Evolutionary conservation across 2,113 vertebrate genomes (phyloP).

Genomic region (Muntiacus reevesi): DNA sequence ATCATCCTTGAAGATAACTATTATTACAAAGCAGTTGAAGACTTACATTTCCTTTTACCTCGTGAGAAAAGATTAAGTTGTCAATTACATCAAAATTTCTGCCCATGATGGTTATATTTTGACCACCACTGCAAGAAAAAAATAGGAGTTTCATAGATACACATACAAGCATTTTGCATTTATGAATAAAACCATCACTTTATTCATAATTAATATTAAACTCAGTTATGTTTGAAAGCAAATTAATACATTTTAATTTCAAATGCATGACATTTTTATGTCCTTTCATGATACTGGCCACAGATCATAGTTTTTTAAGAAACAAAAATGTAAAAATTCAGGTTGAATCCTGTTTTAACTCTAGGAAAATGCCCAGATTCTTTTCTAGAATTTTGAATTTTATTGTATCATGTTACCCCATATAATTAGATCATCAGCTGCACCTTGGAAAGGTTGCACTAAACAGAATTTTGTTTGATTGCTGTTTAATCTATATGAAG

Average conservation of each 20-base stretch:
- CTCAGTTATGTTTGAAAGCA: neutral
- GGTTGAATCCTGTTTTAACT: slow-evolving; percentile 4
- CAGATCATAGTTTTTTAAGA: slow-evolving; percentile 19
- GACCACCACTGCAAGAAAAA: slow-evolving; percentile 85
- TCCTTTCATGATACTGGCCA: neutral
- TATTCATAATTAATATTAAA: slow-evolving; percentile 3
- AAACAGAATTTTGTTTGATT: slow-evolving; percentile 50
- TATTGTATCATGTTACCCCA: neutral
- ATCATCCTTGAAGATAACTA: neutral
- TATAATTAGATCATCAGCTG: slow-evolving; percentile 33
- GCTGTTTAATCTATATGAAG: slow-evolving; percentile 48
- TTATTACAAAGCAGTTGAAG: neutral
- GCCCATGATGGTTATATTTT: slow-evolving; percentile 84
- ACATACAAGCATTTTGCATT: neutral
- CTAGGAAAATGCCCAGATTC: slow-evolving; percentile 46
- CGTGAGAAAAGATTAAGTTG: slow-evolving; percentile 81
- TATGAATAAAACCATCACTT: neutral
- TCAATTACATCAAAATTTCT: slow-evolving; percentile 88
- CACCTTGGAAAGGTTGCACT: slow-evolving; percentile 15
- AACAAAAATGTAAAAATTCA: slow-evolving; percentile 5
- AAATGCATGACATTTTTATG: neutral
- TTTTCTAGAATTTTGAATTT: slow-evolving; percentile 26
- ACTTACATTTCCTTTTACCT: slow-evolving; percentile 80
- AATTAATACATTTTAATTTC: slow-evolving; percentile 49
- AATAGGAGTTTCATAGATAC: neutral